Conservation (phyloP, 2,113 vertebrate species). For the Galbula dea region DNA sequence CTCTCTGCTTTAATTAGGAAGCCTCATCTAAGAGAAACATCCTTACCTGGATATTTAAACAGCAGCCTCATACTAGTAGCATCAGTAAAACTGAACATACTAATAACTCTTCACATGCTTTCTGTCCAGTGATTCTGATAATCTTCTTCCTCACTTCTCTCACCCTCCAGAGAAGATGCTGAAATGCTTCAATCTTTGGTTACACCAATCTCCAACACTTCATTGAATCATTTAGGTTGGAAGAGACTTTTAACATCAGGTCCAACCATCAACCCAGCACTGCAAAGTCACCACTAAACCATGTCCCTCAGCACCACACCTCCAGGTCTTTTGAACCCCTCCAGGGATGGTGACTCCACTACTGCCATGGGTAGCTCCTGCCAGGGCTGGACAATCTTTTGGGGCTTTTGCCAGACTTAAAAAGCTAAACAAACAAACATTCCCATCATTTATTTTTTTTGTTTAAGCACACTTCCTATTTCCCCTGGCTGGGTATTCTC, state of each 20-base stretch:
- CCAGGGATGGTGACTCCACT: neutral
- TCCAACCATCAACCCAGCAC: neutral
- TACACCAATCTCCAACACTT: neutral
- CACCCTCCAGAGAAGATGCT: neutral
- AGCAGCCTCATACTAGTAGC: rapidly evolving
- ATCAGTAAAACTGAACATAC: rapidly evolving
- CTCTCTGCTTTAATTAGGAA: slow-evolving; percentile 4
- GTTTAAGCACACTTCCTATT: neutral
- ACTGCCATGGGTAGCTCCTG: neutral
- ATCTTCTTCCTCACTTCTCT: neutral
- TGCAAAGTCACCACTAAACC: neutral
- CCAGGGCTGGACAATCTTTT: neutral
- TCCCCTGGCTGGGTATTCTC: neutral
- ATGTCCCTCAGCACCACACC: neutral
- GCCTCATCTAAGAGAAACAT: neutral
- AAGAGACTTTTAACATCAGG: neutral
- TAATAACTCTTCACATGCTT: neutral
- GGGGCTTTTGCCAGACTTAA: neutral
- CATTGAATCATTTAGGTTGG: neutral
- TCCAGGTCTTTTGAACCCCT: no score
- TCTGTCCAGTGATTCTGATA: neutral
- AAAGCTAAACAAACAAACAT: neutral
- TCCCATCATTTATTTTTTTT: neutral
- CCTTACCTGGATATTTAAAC: neutral
- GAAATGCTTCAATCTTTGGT: neutral